Conservation (phyloP, 2,888 invertebrate species). For the Agrotis clavis region DNA sequence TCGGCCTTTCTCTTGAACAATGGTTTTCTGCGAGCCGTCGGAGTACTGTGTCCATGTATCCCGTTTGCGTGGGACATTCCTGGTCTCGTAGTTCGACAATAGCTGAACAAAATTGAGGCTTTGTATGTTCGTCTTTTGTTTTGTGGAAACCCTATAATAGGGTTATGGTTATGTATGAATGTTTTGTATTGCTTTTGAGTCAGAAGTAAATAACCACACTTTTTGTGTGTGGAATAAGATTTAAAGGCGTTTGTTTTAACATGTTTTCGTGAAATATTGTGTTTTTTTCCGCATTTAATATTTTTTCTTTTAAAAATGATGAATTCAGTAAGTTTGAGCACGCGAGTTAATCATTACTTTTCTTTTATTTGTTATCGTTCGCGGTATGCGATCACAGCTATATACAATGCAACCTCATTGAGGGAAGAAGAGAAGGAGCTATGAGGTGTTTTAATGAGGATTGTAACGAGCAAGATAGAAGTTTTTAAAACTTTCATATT, state of each 20-base stretch:
- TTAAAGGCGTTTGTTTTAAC: background rate
- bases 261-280: background rate
- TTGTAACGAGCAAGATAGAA: too few species aligned
- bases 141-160: conserved; percentile 13
- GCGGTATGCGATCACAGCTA: too few species aligned
- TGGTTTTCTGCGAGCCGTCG: conserved; percentile 51
- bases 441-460: too few species aligned
- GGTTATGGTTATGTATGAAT: conserved; percentile 14
- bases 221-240: background rate
- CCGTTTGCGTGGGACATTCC: conserved; percentile 51
- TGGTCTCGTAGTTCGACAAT: conserved; percentile 40
- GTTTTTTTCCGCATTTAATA: too few species aligned
- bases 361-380: too few species aligned
- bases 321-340: too few species aligned
- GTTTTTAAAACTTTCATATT: background rate
- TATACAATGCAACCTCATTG: too few species aligned
- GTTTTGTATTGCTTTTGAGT: conserved; percentile 11
- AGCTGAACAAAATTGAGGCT: conserved; percentile 54
- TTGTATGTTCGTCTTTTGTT: conserved; percentile 53
- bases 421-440: too few species aligned
- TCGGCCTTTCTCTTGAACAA: conserved; percentile 63
- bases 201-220: background rate
- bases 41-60: conserved; percentile 48
- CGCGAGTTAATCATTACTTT: too few species aligned
- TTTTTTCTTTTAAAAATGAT: too few species aligned